Percentiles rank a stretch among this genome's conserved stretches.
Evolutionary conservation across 2,797 vertebrate genomes (phyloP).

Genomic region (Hoplostethus mediterraneus): DNA sequence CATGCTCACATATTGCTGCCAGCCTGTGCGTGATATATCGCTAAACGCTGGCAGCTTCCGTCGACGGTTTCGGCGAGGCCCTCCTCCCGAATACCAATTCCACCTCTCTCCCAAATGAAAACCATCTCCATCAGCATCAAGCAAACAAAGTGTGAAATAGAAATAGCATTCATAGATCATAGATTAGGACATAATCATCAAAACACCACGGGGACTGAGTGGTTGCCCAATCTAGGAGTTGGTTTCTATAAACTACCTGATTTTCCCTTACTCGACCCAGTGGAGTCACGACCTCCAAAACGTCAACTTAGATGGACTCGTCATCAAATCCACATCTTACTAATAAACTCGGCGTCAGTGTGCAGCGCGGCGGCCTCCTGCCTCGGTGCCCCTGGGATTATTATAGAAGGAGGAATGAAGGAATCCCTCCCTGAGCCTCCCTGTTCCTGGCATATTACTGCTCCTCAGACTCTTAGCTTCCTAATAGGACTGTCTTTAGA

Average conservation of each 20-base stretch:
- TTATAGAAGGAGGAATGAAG: constrained; percentile 22
- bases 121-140: not conserved
- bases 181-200: too few species aligned
- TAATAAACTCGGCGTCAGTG: constrained; percentile 1
- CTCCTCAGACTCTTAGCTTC: constrained; percentile 47
- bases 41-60: constrained; percentile 7
- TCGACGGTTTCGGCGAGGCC: constrained; percentile 14
- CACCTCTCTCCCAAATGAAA: constrained; percentile 26
- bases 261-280: not conserved
- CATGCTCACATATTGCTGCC: constrained; percentile 7
- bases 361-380: too few species aligned
- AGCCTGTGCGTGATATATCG: constrained; percentile 30
- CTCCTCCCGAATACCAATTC: constrained; percentile 39
- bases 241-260: too few species aligned
- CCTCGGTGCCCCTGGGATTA: not conserved
- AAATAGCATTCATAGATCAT: not conserved
- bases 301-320: not conserved
- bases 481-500: too few species aligned
- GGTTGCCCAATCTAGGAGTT: too few species aligned
- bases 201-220: too few species aligned
- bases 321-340: constrained; percentile 21
- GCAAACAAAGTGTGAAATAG: not conserved
- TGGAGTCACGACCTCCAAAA: constrained; percentile 24
- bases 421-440: constrained; percentile 44
- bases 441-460: constrained; percentile 29